phyloP scores from a whole-genome alignment of 35 echinoderm and acorn worm species.

The Lytechinus variegatus region DNA sequence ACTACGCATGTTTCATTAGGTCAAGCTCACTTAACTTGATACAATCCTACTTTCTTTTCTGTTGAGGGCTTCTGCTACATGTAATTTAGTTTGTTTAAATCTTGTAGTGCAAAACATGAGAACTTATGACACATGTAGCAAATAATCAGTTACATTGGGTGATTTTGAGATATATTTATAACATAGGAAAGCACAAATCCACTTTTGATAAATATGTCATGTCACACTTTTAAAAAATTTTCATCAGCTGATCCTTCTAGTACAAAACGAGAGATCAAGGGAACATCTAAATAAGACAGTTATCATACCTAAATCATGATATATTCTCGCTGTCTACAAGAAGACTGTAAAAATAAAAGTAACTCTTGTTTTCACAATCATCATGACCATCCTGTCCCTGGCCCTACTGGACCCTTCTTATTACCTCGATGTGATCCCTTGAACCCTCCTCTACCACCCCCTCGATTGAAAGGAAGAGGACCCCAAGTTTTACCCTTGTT shows the following conservation, averaged over 20 bases:
- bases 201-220: not conserved
- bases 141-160: too few species aligned
- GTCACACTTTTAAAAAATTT: not conserved
- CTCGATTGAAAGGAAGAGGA: not conserved
- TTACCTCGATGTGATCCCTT: not conserved
- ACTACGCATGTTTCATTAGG: not conserved
- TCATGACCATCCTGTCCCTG: conserved; percentile 32
- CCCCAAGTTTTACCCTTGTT: conserved; percentile 12
- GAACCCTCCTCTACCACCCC: conserved; percentile 27
- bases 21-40: not conserved
- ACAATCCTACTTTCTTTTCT: not conserved
- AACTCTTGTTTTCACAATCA: not conserved
- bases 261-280: not conserved
- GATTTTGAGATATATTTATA: too few species aligned
- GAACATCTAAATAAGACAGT: not conserved
- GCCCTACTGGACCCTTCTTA: conserved; percentile 33
- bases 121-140: too few species aligned
- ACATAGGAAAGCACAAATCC: not conserved
- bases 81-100: too few species aligned
- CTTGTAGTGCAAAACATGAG: too few species aligned
- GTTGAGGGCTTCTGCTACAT: not conserved
- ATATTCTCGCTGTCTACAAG: not conserved
- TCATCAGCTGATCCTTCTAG: not conserved
- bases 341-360: not conserved
- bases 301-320: not conserved